phyloP scores from a whole-genome alignment of 2,888 invertebrate species.

The Podotricha telesiphe region DNA sequence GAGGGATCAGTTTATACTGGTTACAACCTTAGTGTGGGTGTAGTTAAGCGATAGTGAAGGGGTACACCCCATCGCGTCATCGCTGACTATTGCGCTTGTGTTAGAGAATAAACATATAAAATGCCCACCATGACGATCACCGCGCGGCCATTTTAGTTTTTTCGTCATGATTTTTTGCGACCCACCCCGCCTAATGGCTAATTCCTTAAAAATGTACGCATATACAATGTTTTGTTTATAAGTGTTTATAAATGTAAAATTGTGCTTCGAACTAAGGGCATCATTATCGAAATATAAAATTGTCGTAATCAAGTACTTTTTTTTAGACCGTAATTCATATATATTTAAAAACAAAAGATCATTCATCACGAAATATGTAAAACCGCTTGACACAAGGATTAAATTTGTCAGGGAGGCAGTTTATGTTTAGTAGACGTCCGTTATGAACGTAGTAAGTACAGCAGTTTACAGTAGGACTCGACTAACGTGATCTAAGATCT shows the following conservation, averaged over 20 bases:
- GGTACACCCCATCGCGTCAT: constrained; percentile 75
- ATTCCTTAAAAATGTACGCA: constrained; percentile 34
- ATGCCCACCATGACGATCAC: constrained; percentile 79
- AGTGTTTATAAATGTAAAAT: not conserved
- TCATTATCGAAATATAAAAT: too few species aligned
- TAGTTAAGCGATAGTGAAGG: constrained; percentile 74
- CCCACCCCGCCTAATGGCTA: constrained; percentile 44
- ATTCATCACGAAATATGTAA: too few species aligned
- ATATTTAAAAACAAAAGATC: too few species aligned
- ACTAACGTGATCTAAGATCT: too few species aligned
- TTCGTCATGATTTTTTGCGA: constrained; percentile 52
- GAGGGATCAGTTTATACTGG: constrained; percentile 54
- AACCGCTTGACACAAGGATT: too few species aligned
- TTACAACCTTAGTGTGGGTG: constrained; percentile 59
- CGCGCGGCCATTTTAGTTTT: constrained; percentile 73
- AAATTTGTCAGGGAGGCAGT: too few species aligned
- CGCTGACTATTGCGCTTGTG: constrained; percentile 79
- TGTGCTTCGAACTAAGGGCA: too few species aligned
- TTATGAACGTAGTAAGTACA: too few species aligned
- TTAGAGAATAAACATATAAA: constrained; percentile 81
- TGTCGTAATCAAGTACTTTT: too few species aligned
- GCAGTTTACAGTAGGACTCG: too few species aligned
- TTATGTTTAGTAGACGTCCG: too few species aligned
- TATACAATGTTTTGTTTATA: constrained; percentile 30
- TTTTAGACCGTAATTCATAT: too few species aligned